Base-by-base conservation (phyloP, 2,888 invertebrate species). In the Aleiodes alternator region DNA sequence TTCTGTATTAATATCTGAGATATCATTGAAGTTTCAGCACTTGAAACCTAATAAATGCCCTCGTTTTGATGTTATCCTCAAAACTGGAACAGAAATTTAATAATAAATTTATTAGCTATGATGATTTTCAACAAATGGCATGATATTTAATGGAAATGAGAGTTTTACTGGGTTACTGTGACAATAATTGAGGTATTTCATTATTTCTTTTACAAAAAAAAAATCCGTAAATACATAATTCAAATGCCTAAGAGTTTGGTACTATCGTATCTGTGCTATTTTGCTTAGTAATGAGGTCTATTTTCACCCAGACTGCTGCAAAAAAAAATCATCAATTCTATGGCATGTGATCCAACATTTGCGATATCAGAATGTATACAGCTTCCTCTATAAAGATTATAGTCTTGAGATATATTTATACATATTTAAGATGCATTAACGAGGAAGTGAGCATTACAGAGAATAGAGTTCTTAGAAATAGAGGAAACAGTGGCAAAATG, bases 161-260 rank as follows among this genome's bases (percentile, higher is more conserved):
- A 34, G 34, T 34, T 6, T 23, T 34, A 34, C 34, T 34, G 4
- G 34, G 34, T 34, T 34, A 34, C 6, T 34, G 29, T 12, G 53
- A 43, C n/a, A 29, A 53, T 16, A 73, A 51, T 59, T 55, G 48
- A 29, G 68, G 16, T 23, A 72, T 56, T 59, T 55, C 69, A 70
- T 66, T 43, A 14, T 16, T 43, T 34, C 64, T 23, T 48, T 48
- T 43, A 2, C 16, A 64, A 56, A 23, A 48, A 56, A 23, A 48
- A 64, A 43, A 23, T 43, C 34, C 48, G 43, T 64, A 43, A 64
- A 64, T 64, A 64, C 48, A 64, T 64, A 48, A 64, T 64, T 64
- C 64, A 64, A 43, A 64, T 64, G 34, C 43, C 16, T 48, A 14
- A 38, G 38, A 4, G 9, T 14, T 7, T 48, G 64, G 55, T 7